Percentiles rank a stretch among this genome's conserved stretches.
phyloP scores from a whole-genome alignment of 2,888 invertebrate genomes.

The Drosophila subsilvestris region DNA sequence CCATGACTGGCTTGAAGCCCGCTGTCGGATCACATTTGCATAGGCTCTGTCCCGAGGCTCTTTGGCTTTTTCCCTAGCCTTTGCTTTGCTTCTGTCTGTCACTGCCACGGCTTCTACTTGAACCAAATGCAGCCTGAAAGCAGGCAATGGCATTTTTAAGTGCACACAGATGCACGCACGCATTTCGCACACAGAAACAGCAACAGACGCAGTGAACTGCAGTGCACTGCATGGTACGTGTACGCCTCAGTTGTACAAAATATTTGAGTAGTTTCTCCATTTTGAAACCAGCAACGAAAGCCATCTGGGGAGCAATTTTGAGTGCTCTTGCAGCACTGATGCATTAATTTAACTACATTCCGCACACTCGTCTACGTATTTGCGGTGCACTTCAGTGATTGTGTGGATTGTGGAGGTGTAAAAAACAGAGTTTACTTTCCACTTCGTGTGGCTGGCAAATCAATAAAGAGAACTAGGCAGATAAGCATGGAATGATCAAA shows the following conservation, averaged over 20 bases:
- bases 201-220: neutral
- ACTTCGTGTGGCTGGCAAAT: constrained; percentile 5
- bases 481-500: neutral
- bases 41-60: constrained; percentile 55
- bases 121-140: constrained; percentile 29
- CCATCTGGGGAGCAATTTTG: constrained; percentile 10
- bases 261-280: constrained; percentile 19
- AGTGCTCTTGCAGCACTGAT: constrained; percentile 25
- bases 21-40: constrained; percentile 67
- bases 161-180: constrained; percentile 44
- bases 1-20: constrained; percentile 63
- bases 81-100: constrained; percentile 9
- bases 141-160: constrained; percentile 57
- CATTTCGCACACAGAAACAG: neutral
- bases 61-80: constrained; percentile 25
- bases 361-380: neutral
- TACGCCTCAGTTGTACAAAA: neutral
- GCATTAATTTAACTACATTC: constrained; percentile 25
- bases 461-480: neutral
- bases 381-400: constrained; percentile 15
- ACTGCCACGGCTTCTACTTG: constrained; percentile 4
- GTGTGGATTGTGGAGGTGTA: neutral
- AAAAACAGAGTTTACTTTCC: constrained; percentile 9
- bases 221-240: too few species aligned
- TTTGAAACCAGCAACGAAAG: constrained; percentile 4